Evolutionary conservation across 2,113 vertebrate species (phyloP).

Genomic region (Amblyornis subalaris): DNA sequence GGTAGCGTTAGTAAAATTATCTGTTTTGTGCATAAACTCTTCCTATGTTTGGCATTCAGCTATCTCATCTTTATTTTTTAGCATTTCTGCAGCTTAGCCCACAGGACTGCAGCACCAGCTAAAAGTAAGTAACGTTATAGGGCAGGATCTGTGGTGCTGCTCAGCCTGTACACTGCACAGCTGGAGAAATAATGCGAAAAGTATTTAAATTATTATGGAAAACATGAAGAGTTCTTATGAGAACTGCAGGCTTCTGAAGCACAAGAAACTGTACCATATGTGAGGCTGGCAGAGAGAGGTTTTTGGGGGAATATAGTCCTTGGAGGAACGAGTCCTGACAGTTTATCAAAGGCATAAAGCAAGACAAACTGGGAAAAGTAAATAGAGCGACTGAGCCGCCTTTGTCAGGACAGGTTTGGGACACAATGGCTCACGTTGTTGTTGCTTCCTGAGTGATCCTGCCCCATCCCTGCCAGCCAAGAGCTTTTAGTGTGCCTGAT

Average conservation of each 20-base stretch:
- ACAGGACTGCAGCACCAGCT: not conserved
- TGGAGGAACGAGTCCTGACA: not conserved
- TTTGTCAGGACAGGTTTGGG: slow-evolving; percentile 22
- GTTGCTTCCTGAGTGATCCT: not conserved
- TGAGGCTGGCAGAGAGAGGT: not conserved
- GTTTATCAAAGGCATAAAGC: not conserved
- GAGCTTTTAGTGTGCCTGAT: not conserved
- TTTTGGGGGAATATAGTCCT: not conserved
- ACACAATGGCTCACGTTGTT: not conserved
- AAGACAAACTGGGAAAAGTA: not conserved
- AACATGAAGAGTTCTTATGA: not conserved
- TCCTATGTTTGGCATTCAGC: not conserved
- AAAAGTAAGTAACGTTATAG: not conserved
- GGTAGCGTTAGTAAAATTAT: not conserved
- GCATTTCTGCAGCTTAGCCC: not conserved
- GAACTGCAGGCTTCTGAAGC: not conserved
- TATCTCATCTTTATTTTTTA: not conserved
- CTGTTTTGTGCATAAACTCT: not conserved
- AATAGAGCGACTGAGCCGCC: not conserved
- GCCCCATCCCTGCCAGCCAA: not conserved
- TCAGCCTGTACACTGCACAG: not conserved
- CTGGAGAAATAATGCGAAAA: not conserved
- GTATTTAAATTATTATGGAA: slow-evolving; percentile 9
- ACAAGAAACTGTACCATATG: not conserved
- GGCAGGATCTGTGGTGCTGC: not conserved